phyloP scores from a whole-genome alignment of 2,797 vertebrate genomes.

The Lateolabrax maculatus region DNA sequence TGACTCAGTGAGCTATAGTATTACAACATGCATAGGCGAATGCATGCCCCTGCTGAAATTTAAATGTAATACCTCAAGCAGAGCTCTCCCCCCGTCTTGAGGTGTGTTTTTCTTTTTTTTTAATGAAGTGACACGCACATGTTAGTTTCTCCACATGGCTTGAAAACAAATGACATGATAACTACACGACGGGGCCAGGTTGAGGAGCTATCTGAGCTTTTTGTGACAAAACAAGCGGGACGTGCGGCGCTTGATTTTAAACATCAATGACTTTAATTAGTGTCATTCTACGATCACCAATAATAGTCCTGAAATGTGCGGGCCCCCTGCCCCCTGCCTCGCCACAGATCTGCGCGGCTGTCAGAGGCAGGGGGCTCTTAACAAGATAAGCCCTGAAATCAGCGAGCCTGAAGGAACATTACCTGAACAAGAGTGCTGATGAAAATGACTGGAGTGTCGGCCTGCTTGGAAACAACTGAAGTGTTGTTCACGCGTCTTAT shows the following conservation, averaged over 20 bases:
- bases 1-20: slow-evolving; percentile 37
- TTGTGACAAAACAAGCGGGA: slow-evolving; percentile 75
- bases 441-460: slow-evolving; percentile 74
- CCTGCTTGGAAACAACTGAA: slow-evolving; percentile 68
- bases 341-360: slow-evolving; percentile 47
- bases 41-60: slow-evolving; percentile 36
- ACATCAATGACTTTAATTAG: slow-evolving; percentile 82
- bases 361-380: slow-evolving; percentile 71
- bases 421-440: slow-evolving; percentile 83
- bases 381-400: slow-evolving; percentile 79
- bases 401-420: slow-evolving; percentile 69
- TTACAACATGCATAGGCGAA: slow-evolving; percentile 33
- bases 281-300: slow-evolving; percentile 72
- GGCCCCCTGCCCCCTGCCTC: slow-evolving; percentile 21
- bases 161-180: slow-evolving; percentile 73
- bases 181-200: slow-evolving; percentile 36
- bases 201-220: slow-evolving; percentile 59
- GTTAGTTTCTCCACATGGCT: slow-evolving; percentile 55
- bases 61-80: slow-evolving; percentile 51
- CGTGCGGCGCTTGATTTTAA: slow-evolving; percentile 69
- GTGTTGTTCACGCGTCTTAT: slow-evolving; percentile 66
- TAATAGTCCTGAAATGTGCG: slow-evolving; percentile 48
- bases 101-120: slow-evolving; percentile 36
- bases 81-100: slow-evolving; percentile 24
- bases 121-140: slow-evolving; percentile 61